Percentiles rank a stretch among this genome's conserved stretches.
phyloP scores from a whole-genome alignment of 2,888 invertebrate genomes.

The Coleophora deauratella region DNA sequence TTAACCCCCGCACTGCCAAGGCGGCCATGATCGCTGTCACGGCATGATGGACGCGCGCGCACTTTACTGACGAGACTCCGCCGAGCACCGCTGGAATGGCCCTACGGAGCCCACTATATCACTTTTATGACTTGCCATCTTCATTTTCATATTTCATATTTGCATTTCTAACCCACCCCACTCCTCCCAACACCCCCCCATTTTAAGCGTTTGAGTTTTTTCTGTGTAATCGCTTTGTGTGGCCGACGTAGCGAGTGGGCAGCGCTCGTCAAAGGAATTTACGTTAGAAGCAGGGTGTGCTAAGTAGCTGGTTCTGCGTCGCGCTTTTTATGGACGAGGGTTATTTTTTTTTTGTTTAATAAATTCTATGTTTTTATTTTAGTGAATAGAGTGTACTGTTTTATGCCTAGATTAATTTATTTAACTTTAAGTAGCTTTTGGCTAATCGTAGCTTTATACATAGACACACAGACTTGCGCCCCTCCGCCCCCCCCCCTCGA shows the following conservation, averaged over 20 bases:
- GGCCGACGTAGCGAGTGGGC: slow-evolving; percentile 41
- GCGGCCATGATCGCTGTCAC: slow-evolving; percentile 78
- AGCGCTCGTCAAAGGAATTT: slow-evolving; percentile 42
- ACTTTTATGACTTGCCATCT: slow-evolving; percentile 85
- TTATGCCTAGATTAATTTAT: too few relatives aligned
- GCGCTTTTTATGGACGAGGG: too few relatives aligned
- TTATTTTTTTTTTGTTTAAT: too few relatives aligned
- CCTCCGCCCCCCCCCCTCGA: too few relatives aligned
- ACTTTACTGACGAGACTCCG: slow-evolving; percentile 80
- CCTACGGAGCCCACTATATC: slow-evolving; percentile 85
- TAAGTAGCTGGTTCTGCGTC: background rate
- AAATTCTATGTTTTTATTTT: background rate
- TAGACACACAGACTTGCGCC: too few relatives aligned
- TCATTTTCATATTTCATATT: slow-evolving; percentile 79
- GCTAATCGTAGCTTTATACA: too few relatives aligned
- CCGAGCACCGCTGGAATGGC: slow-evolving; percentile 79
- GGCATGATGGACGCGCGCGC: slow-evolving; percentile 80
- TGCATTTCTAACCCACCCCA: slow-evolving; percentile 63
- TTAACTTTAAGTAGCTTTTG: too few relatives aligned
- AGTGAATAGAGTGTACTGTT: too few relatives aligned
- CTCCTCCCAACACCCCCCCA: slow-evolving; percentile 25
- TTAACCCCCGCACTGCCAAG: slow-evolving; percentile 30
- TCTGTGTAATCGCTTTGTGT: slow-evolving; percentile 64
- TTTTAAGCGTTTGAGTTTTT: slow-evolving; percentile 64
- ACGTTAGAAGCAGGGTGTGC: slow-evolving; percentile 15